These are phyloP conservation scores for Graphium colonna DNA, from an alignment of 2,888 invertebrate species.

Conservation along the genomic window DNA sequence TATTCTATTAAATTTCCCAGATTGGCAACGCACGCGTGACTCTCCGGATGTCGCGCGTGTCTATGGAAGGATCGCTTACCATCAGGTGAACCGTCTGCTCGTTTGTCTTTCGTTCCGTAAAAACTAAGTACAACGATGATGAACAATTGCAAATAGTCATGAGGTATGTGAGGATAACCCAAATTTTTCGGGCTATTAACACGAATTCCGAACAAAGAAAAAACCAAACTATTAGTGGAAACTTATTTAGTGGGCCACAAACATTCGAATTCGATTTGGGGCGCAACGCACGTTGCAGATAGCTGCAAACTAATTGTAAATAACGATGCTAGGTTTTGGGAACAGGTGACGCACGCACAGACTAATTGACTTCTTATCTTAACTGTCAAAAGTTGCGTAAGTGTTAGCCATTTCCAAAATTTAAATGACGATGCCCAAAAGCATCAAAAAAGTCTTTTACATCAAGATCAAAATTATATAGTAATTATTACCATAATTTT, in stretches of 20 bases:
- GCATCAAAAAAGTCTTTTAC: no score
- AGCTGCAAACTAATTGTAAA: conserved; percentile 22
- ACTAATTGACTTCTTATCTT: neutral
- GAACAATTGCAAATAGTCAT: conserved; percentile 7
- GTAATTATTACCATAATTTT: no score
- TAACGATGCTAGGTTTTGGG: conserved; percentile 23
- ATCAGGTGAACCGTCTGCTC: no score
- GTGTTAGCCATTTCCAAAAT: no score
- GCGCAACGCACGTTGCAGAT: conserved; percentile 26
- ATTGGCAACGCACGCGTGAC: no score
- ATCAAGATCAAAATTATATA: no score
- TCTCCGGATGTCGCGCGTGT: no score
- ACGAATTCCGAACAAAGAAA: conserved; percentile 60
- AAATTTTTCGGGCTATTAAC: conserved; percentile 58
- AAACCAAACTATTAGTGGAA: conserved; percentile 48
- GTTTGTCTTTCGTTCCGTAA: no score
- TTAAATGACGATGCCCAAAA: no score
- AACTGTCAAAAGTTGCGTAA: conserved; percentile 12
- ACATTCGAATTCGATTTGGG: conserved; percentile 64
- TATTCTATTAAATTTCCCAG: no score
- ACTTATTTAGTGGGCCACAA: conserved; percentile 57
- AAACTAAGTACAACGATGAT: conserved; percentile 26
- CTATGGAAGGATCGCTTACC: no score
- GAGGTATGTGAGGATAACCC: conserved; percentile 44
- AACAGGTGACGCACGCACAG: conserved; percentile 22